Evolutionary conservation across 2,797 vertebrate genomes (phyloP).

Genomic region (Carapus acus): DNA sequence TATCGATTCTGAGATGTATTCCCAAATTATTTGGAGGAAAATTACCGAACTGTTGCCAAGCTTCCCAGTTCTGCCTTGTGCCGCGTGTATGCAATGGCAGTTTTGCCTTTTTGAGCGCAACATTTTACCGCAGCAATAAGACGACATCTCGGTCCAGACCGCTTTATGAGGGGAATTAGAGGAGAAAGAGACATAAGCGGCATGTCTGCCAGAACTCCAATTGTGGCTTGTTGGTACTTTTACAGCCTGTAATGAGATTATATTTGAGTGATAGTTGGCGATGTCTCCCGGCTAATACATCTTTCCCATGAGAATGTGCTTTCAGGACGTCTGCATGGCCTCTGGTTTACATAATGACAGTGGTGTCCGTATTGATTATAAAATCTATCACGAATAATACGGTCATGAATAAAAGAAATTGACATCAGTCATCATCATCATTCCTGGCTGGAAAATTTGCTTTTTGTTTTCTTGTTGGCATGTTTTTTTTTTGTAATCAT

Average conservation of each 20-base stretch:
- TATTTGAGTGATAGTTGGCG: constrained; percentile 61
- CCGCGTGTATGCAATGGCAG: constrained; percentile 16
- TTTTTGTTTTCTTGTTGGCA: not conserved
- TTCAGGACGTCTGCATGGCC: constrained; percentile 31
- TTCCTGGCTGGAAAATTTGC: no score
- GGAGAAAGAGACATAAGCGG: constrained; percentile 47
- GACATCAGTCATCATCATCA: not conserved
- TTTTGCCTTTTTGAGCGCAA: constrained; percentile 40
- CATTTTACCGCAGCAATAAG: constrained; percentile 59
- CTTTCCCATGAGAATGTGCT: constrained; percentile 43
- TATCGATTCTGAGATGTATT: not conserved
- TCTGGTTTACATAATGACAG: constrained; percentile 42
- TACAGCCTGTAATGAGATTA: constrained; percentile 68
- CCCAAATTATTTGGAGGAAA: not conserved
- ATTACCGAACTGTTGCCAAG: not conserved
- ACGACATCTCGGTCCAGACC: constrained; percentile 57
- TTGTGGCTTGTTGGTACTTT: constrained; percentile 62
- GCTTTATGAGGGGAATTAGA: constrained; percentile 65
- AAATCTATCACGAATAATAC: constrained; percentile 22
- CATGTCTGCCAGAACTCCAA: constrained; percentile 64
- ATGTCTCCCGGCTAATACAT: constrained; percentile 54
- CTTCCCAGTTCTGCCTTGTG: constrained; percentile 1
- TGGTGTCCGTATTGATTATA: constrained; percentile 45
- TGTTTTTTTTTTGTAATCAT: not conserved
- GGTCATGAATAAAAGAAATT: constrained; percentile 17